phyloP scores from a whole-genome alignment of 2,113 vertebrate genomes.

The Phodopus roborovskii region DNA sequence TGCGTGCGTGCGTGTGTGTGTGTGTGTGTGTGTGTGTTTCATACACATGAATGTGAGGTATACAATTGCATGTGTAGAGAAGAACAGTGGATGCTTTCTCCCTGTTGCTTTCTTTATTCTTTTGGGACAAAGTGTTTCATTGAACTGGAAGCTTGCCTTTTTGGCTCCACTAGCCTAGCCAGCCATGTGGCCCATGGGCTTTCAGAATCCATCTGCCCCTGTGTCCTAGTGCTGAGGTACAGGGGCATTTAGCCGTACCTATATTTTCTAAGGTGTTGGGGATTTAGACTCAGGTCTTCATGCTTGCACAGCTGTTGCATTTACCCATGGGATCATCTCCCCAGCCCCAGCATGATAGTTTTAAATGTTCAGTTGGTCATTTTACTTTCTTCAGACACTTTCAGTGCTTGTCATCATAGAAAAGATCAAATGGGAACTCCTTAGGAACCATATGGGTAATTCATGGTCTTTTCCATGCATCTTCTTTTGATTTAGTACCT shows the following conservation, averaged over 20 bases:
- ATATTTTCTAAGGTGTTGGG: neutral
- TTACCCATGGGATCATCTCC: too few species aligned
- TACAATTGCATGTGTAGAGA: neutral
- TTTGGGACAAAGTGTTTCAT: neutral
- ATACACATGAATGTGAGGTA: neutral
- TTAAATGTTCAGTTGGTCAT: neutral
- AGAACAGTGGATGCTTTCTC: neutral
- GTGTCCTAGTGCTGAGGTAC: too few species aligned
- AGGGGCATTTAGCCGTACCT: neutral
- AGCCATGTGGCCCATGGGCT: neutral
- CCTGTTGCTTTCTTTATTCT: neutral
- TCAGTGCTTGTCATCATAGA: neutral
- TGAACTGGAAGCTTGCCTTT: neutral
- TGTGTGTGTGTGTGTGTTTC: neutral
- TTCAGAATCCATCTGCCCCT: neutral
- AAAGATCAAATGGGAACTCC: slow-evolving; percentile 34
- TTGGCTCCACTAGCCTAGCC: neutral
- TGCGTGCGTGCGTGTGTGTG: neutral
- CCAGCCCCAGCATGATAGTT: neutral
- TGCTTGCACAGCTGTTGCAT: neutral
- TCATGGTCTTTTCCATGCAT: neutral
- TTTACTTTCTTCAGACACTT: slow-evolving; percentile 58
- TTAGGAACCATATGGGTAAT: neutral
- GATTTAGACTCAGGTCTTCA: neutral
- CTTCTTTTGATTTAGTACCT: slow-evolving; percentile 13